These are phyloP conservation scores for Pinna nobilis DNA, from an alignment of 1,140 invertebrate species.

Conservation along the genomic window DNA sequence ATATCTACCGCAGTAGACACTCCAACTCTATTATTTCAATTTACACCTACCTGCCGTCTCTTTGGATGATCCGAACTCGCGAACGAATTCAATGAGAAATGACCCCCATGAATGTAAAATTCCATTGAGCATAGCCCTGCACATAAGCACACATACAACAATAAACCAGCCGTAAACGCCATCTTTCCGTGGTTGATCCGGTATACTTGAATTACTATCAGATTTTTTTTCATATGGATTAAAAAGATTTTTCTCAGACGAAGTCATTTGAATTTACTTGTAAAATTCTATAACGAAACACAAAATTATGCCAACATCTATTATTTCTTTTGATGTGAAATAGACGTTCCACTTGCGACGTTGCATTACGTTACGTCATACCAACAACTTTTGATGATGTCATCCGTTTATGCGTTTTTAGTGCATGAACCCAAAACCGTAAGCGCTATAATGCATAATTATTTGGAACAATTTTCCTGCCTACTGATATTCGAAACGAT, in stretches of 20 bases:
- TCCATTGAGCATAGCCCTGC: slow-evolving; percentile 14
- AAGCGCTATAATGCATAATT: too few relatives aligned
- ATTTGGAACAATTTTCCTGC: too few relatives aligned
- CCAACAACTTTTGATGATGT: too few relatives aligned
- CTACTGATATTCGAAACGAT: too few relatives aligned
- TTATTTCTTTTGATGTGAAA: too few relatives aligned
- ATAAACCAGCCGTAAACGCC: slow-evolving; percentile 6
- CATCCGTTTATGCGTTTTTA: too few relatives aligned
- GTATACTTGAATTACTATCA: not conserved
- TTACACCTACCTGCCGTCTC: slow-evolving; percentile 31
- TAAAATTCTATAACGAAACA: not conserved
- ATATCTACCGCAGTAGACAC: too few relatives aligned
- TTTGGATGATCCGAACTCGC: slow-evolving; percentile 26
- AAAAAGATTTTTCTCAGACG: not conserved
- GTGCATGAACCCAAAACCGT: too few relatives aligned
- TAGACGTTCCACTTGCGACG: too few relatives aligned
- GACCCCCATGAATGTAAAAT: slow-evolving; percentile 33
- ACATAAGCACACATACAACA: slow-evolving; percentile 13
- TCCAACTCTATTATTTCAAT: too few relatives aligned
- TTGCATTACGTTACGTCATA: too few relatives aligned
- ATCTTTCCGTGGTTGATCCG: slow-evolving; percentile 2
- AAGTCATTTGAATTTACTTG: not conserved
- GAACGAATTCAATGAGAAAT: slow-evolving; percentile 20
- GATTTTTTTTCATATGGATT: not conserved
- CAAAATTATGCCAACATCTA: too few relatives aligned